Evolutionary conservation across 2,113 vertebrate species (phyloP).

Genomic region (Microtus pennsylvanicus): DNA sequence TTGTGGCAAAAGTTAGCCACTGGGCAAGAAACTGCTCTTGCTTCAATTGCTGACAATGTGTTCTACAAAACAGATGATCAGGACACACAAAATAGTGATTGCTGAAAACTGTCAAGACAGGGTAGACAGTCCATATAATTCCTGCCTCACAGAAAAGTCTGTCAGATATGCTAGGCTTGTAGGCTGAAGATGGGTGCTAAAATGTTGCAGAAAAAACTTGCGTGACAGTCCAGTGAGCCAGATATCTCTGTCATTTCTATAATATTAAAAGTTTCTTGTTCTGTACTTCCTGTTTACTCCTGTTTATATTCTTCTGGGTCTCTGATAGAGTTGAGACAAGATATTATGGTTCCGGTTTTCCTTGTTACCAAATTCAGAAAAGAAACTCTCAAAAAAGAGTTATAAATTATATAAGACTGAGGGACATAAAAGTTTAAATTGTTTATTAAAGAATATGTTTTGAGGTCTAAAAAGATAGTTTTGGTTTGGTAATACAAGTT

Average conservation of each 20-base stretch:
- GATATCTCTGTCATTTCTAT: background rate
- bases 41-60: background rate
- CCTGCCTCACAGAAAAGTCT: background rate
- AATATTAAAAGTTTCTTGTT: background rate
- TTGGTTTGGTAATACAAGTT: background rate
- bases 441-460: background rate
- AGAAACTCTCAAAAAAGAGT: background rate
- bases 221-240: accelerated
- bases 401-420: background rate
- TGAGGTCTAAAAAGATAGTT: background rate
- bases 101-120: background rate
- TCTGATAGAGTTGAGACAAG: background rate
- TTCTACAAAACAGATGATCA: background rate
- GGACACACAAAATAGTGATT: background rate
- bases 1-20: background rate
- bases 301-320: background rate
- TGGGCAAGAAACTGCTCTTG: background rate
- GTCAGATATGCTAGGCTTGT: background rate
- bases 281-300: background rate
- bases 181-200: background rate
- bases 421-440: background rate
- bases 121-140: background rate
- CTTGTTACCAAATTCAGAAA: background rate
- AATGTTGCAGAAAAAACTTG: background rate
- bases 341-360: background rate